Evolutionary conservation across 2,797 vertebrate species (phyloP).

Genomic region (Myotis daubentonii): DNA sequence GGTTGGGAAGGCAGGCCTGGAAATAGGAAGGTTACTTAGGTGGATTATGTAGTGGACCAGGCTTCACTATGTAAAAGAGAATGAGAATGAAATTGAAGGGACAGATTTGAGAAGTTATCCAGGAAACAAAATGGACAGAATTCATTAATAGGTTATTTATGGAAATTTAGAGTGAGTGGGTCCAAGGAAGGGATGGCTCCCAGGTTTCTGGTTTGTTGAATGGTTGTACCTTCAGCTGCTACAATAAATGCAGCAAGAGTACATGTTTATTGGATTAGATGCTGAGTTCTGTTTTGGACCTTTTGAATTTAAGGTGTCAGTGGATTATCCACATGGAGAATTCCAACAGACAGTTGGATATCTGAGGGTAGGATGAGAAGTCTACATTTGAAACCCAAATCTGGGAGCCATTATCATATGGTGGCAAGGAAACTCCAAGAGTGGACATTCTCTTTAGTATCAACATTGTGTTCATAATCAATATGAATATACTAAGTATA

Average conservation of each 20-base stretch:
- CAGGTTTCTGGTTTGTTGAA: background rate
- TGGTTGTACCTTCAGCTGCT: background rate
- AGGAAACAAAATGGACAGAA: background rate
- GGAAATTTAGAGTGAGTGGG: background rate
- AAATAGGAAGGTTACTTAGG: background rate
- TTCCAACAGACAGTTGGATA: background rate
- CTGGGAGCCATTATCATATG: background rate
- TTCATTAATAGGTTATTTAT: constrained; percentile 3
- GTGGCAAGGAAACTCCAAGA: background rate
- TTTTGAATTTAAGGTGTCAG: background rate
- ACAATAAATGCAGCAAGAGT: background rate
- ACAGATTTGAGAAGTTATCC: constrained; percentile 18
- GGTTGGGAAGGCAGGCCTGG: background rate
- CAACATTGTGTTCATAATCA: background rate
- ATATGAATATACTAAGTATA: background rate
- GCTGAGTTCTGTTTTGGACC: background rate
- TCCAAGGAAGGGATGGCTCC: background rate
- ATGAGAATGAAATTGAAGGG: background rate
- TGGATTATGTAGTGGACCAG: background rate
- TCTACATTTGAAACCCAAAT: background rate
- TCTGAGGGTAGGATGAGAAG: background rate
- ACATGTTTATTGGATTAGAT: background rate
- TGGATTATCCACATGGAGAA: background rate
- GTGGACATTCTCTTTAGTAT: background rate
- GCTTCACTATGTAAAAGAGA: background rate